Conservation (phyloP, 2,113 vertebrate species). For the Pao palembangensis region DNA sequence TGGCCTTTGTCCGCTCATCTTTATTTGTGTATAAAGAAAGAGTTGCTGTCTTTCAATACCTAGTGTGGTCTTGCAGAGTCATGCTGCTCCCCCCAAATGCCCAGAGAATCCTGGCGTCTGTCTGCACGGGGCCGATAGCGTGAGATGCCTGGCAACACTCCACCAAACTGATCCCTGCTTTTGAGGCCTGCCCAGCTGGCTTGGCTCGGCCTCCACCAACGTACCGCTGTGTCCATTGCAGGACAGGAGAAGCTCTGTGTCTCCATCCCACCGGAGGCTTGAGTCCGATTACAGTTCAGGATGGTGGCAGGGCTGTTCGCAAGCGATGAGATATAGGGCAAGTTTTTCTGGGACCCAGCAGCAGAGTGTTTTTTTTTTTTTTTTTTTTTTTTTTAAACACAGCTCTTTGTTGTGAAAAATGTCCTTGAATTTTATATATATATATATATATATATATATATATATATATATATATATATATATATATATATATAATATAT, state of each 20-base stretch:
- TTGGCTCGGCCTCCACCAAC: slow-evolving; percentile 21
- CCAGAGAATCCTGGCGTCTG: slow-evolving; percentile 54
- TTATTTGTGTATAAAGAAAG: slow-evolving; percentile 56
- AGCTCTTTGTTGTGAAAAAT: too few relatives aligned
- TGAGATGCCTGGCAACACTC: slow-evolving; percentile 63
- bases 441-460: too few relatives aligned
- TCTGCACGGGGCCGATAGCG: slow-evolving; percentile 62
- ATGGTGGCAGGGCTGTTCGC: background rate
- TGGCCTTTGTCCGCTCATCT: slow-evolving; percentile 47
- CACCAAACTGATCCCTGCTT: slow-evolving; percentile 43
- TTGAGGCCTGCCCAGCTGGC: slow-evolving; percentile 42
- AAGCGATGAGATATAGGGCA: too few relatives aligned
- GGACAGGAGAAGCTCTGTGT: slow-evolving; percentile 43
- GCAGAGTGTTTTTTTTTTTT: background rate
- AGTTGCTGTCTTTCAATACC: slow-evolving; percentile 63
- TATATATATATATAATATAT: too few relatives aligned
- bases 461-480: too few relatives aligned
- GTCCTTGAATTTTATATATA: too few relatives aligned
- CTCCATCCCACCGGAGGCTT: slow-evolving; percentile 15
- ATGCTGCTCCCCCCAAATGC: slow-evolving; percentile 39
- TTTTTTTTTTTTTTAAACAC: too few relatives aligned
- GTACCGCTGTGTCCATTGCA: slow-evolving; percentile 42
- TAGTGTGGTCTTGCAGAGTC: slow-evolving; percentile 56
- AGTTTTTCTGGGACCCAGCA: slow-evolving; percentile 7
- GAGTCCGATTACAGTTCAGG: slow-evolving; percentile 11